These are phyloP conservation scores for Vulpes vulpes DNA, from an alignment of 2,113 vertebrate genomes.

Conservation along the genomic window DNA sequence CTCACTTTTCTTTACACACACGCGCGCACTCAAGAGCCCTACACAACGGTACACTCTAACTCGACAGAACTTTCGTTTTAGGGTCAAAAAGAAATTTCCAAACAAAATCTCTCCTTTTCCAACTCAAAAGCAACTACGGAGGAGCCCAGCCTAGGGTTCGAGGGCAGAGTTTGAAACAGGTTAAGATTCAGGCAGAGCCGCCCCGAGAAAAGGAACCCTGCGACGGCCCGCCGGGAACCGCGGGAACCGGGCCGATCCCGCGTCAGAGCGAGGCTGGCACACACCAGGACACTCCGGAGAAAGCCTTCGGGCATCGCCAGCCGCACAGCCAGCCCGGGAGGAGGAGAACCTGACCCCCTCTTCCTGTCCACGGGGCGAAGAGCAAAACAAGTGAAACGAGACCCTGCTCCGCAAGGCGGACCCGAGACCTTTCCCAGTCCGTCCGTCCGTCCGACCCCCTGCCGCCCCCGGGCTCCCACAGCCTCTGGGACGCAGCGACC, in stretches of 20 bases:
- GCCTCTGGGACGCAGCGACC: background rate
- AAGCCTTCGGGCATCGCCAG: background rate
- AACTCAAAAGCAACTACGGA: background rate
- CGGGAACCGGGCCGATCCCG: background rate
- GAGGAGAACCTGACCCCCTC: background rate
- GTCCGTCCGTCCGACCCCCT: no score
- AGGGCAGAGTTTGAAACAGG: background rate
- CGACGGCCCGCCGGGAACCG: background rate
- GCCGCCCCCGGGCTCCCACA: background rate
- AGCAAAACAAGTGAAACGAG: background rate
- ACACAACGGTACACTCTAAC: conserved; percentile 4
- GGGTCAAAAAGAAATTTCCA: background rate
- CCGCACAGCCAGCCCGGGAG: background rate
- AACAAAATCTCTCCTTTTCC: background rate
- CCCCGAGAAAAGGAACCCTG: background rate
- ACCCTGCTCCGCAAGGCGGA: background rate
- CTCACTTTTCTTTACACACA: background rate
- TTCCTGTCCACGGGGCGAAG: background rate
- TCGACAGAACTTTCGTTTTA: conserved; percentile 46
- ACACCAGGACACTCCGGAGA: background rate
- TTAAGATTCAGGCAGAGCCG: background rate
- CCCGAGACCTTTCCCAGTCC: background rate
- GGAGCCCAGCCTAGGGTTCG: background rate
- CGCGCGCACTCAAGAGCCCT: background rate
- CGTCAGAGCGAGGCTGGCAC: conserved; percentile 5